Evolutionary conservation across 2,888 invertebrate species (phyloP), one percentile per base, ranked within the genome.

Genomic region (Agrochola lychnidis): DNA sequence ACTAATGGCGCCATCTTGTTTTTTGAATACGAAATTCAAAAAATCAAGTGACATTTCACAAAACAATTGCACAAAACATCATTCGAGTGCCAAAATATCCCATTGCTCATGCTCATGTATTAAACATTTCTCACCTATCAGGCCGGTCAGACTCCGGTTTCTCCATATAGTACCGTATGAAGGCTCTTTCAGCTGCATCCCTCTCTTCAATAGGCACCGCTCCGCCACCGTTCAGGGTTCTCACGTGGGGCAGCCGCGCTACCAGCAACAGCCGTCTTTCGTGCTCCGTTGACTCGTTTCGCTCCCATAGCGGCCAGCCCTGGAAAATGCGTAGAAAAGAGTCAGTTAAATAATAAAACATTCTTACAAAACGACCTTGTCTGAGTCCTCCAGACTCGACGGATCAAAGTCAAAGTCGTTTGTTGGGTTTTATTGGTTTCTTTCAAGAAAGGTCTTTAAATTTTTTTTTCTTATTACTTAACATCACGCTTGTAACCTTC

Each of bases 171-270:
- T 98, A 98, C 78, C 99, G 97, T 88, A 99, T 98, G 94, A 99
- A 99, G 84, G 99, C 98, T 79, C 99, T 97, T 93, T 99, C 99
- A 22, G 99, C 98, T 91, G 99, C 98, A 94, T 99, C 99, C 77
- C 99, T 97, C 93, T 99, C 99, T 87, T 98, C 98, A 0, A 97
- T 97, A 56, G 98, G 98, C 87, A 99, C 98, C 22, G 97, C 97
- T 30, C 98, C 98, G 76, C 99, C 99, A 0, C 99, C 99, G 95
- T 99, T 99, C 62, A 99, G 96, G 72, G 98, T 98, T 84, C 97
- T 97, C 66, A 99, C 98, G 93, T 98, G 98, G 59, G 99, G 99
- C 81, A 99, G 96, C 82, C 99, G 97, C 19, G 99, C 99, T 69
- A 99, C 98, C 72, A 99, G 95, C 77, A 99, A 97, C 93, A 99